Evolutionary conservation across 2,113 vertebrate species (phyloP), one percentile per base, ranked within the genome.

Genomic region (Tachysurus fulvidraco): DNA sequence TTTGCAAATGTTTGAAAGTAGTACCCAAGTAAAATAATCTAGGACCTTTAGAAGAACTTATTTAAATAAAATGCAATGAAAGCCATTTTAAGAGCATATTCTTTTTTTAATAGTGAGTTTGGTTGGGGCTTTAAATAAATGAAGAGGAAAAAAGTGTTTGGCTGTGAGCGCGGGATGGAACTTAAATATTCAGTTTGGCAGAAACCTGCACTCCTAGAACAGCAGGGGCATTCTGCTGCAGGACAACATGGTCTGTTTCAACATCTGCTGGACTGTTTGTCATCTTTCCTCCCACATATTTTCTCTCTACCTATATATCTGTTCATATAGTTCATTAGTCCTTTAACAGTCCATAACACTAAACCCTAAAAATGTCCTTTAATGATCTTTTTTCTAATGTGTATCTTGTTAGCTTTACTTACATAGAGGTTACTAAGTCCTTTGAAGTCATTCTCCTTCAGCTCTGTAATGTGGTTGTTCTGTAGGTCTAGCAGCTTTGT

Each of bases 401-500:
- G 4, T 2, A 2, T 55, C 50, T 23, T 25, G 28, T 25, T 21
- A 73, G 25, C 23, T 13, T 88, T 14, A 90, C 97, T 96, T 95
- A 98, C 97, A 2, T 97, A 97, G 87, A 98, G 93, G 89, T 96
- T 94, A 60, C 92, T 92, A 2, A 98, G 96, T 88, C 97, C 96
- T 90, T 96, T 96, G 93, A 98, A 97, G 91, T 97, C 97, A 23
- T 97, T 93, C 90, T 96, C 97, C 71, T 94, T 97, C 7, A 98
- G 93, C 90, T 98, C 97, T 0, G 93, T 93, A 90, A 98, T 97
- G 41, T 90, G 95, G 85, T 98, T 98, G 93, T 96, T 97, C 93
- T 98, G 97, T 87, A 98, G 94, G 90, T 98, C 97, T 91, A 98
- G 93, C 88, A 98, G 95, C n/a, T 95, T 97, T 65, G 97, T 98